These are phyloP conservation scores for Bubalus kerabau DNA, from an alignment of 2,113 vertebrate genomes.

Conservation along the genomic window DNA sequence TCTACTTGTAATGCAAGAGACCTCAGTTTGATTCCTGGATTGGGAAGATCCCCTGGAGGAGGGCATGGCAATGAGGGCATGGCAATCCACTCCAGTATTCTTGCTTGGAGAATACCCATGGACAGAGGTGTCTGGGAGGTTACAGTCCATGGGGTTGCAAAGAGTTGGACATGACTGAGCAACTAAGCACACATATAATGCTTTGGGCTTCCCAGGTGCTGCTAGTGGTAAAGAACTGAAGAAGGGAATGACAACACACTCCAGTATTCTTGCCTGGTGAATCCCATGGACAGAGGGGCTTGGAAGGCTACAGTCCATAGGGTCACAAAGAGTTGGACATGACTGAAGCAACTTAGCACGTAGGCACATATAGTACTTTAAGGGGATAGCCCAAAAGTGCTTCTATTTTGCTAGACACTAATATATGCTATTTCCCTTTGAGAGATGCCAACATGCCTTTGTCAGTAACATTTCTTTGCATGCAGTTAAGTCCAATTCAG, in stretches of 20 bases:
- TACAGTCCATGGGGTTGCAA: background rate
- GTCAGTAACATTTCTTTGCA: background rate
- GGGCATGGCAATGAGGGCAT: background rate
- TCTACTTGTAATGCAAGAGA: background rate
- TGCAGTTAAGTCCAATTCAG: background rate
- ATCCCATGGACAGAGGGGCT: background rate
- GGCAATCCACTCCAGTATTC: background rate
- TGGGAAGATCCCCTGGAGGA: background rate
- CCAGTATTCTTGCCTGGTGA: background rate
- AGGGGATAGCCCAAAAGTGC: background rate
- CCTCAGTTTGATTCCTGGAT: background rate
- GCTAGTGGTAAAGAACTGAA: background rate
- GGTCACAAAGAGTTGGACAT: background rate
- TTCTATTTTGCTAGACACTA: background rate
- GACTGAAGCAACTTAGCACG: background rate
- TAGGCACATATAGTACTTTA: background rate
- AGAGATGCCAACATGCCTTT: background rate
- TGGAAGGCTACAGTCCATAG: background rate
- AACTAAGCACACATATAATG: background rate
- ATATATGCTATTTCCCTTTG: background rate
- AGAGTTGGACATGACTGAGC: background rate
- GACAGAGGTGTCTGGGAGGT: background rate
- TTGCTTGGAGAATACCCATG: background rate
- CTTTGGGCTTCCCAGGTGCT: background rate
- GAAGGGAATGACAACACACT: background rate